Evolutionary conservation across 2,113 vertebrate genomes (phyloP), one percentile per base, ranked within the genome.

Genomic region (Elachura formosa): DNA sequence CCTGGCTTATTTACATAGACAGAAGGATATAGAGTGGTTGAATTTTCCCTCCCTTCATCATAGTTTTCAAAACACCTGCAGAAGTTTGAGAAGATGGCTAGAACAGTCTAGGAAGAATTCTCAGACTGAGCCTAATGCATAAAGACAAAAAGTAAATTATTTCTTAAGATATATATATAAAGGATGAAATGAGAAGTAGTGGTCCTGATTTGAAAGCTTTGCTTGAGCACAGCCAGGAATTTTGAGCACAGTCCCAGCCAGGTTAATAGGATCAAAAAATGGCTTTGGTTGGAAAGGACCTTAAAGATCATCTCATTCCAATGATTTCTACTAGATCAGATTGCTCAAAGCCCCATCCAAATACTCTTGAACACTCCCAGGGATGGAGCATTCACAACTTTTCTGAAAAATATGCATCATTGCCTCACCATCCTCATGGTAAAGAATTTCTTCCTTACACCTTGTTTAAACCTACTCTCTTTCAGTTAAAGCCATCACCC

Each of bases 201-300:
- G 3, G 38, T 84, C 24, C 20, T 66, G 8, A 92, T 56, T 77
- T 90, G 29, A 41, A 66, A 74, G 36, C 10, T 22, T 72, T 31
- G 4, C 36, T 73, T 64, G 40, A 86, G 18, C 34, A 45, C 16
- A 46, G 61, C n/a, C 55, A 89, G 13, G 14, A 87, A 29, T 45
- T 81, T n/a, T n/a, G n/a, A n/a, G n/a, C n/a, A n/a, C n/a, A 56
- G 15, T 28, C 21, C 3, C 33, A 1, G 1, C 29, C 41, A 66
- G 23, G 15, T 58, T 51, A 73, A 51, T 10, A 28, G 36, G 36
- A 36, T 58, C 18, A 41, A 10, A 19, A 36, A 49, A 64, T n/a
- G 2, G 6, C 28, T 66, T 64, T 1, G 0, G 5, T 45, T 51
- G 6, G 12, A 33, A 49, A 15, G 10, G 36, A 29, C 36, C 5